Base-by-base conservation (phyloP, 2,888 invertebrate genomes). In the Eledone cirrhosa region DNA sequence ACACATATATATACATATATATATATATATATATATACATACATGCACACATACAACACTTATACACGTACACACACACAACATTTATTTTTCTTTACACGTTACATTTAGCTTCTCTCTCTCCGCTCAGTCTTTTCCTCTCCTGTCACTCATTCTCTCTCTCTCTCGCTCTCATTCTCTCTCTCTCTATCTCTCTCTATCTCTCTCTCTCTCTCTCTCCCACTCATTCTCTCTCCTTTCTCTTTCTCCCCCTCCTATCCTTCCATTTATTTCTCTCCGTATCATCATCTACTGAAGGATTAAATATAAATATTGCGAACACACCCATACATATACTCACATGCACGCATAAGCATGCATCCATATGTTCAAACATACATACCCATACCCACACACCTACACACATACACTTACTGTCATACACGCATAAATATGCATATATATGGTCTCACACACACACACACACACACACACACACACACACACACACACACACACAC, bases 401-500 rank as follows among this genome's bases (percentile, higher is more conserved):
- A n/a, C n/a, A n/a, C n/a, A n/a, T n/a, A n/a, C n/a, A n/a, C n/a
- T n/a, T n/a, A n/a, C n/a, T n/a, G n/a, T n/a, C n/a, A n/a, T n/a
- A n/a, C n/a, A n/a, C n/a, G n/a, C n/a, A n/a, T n/a, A n/a, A n/a
- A n/a, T n/a, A n/a, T 1, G 27, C 24, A 65, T 1, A 24, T 2
- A 24, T 2, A 65, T 2, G 27, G 24, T 14, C 27, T 13, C 27
- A 63, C 14, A 63, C 14, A 63, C 16, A 63, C 16, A 24, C 14
- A 24, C 13, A 65, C 13, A 65, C 13, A 65, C 13, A 65, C 1
- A 65, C 16, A 65, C 13, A 65, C 27, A 65, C 27, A 63, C 14
- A n/a, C 27, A 63, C 27, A n/a, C 27, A 63, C n/a, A 65, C 24
- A 65, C n/a, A 65, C 65, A 65, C 65, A 65, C 65, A 24, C 65